Conservation (phyloP, 1,140 invertebrate genomes). For the Plodia interpunctella region DNA sequence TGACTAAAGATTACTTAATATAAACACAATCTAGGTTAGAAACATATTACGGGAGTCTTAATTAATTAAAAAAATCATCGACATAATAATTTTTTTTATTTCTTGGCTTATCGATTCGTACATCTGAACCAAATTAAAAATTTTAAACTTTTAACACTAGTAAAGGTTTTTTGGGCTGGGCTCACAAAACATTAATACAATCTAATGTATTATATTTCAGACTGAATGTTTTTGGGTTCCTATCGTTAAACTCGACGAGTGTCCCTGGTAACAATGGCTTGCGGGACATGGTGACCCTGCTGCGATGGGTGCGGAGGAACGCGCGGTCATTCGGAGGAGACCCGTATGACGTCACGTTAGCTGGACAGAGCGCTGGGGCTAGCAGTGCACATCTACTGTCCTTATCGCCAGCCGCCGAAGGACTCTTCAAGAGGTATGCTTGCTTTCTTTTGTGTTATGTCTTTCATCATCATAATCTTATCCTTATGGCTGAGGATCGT, state of each 20-base stretch:
- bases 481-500: too few relatives aligned
- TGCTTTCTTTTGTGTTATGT: neutral
- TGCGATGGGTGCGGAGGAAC: constrained; percentile 81
- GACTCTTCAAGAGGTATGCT: constrained; percentile 49
- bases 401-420: constrained; percentile 56
- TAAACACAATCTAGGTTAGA: neutral
- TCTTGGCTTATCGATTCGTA: too few relatives aligned
- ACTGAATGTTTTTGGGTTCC: constrained; percentile 74
- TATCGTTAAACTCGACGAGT: constrained; percentile 75
- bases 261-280: constrained; percentile 84
- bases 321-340: constrained; percentile 83
- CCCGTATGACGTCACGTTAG: constrained; percentile 78
- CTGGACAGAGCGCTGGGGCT: constrained; percentile 80
- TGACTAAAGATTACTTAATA: neutral
- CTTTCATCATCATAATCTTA: too few relatives aligned
- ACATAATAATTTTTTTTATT: too few relatives aligned
- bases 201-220: constrained; percentile 31
- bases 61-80: too few relatives aligned
- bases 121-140: too few relatives aligned
- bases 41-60: too few relatives aligned
- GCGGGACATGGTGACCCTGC: constrained; percentile 80
- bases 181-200: too few relatives aligned
- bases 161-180: too few relatives aligned
- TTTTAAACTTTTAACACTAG: too few relatives aligned
- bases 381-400: constrained; percentile 69